phyloP scores from a whole-genome alignment of 2,797 vertebrate genomes.

The Caiman crocodilus region DNA sequence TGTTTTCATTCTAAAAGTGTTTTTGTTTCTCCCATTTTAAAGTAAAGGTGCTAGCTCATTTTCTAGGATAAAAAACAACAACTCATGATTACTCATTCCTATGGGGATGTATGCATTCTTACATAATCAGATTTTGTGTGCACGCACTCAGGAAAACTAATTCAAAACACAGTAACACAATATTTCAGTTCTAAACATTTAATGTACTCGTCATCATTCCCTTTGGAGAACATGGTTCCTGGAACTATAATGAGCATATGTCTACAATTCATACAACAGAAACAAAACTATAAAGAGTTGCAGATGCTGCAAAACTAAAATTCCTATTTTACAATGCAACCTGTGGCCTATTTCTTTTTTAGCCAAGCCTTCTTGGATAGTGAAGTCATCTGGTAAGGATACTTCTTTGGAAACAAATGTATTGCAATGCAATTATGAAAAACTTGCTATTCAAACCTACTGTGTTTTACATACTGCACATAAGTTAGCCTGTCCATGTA shows the following conservation, averaged over 20 bases:
- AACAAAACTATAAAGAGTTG: conserved; percentile 39
- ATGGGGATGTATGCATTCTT: conserved; percentile 8
- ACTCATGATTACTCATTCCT: conserved; percentile 2
- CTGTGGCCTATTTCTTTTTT: conserved; percentile 53
- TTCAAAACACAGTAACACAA: conserved; percentile 25
- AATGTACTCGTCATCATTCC: conserved; percentile 44
- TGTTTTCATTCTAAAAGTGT: neutral
- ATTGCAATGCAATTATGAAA: neutral
- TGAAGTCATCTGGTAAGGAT: neutral
- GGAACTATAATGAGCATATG: neutral
- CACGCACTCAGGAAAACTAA: neutral
- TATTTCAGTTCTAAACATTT: conserved; percentile 40
- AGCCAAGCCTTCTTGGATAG: conserved; percentile 56
- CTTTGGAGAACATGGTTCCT: conserved; percentile 32
- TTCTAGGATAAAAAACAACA: neutral
- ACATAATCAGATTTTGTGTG: neutral
- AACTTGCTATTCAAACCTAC: neutral
- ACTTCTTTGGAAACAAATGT: conserved; percentile 23
- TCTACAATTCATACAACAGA: neutral
- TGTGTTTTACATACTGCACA: neutral
- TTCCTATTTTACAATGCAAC: conserved; percentile 22
- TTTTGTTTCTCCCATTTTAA: neutral
- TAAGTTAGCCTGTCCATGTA: neutral
- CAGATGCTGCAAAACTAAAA: conserved; percentile 41
- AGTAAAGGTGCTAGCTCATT: neutral